Conservation (phyloP, 2,888 invertebrate genomes). For the Cephus spinipes region DNA sequence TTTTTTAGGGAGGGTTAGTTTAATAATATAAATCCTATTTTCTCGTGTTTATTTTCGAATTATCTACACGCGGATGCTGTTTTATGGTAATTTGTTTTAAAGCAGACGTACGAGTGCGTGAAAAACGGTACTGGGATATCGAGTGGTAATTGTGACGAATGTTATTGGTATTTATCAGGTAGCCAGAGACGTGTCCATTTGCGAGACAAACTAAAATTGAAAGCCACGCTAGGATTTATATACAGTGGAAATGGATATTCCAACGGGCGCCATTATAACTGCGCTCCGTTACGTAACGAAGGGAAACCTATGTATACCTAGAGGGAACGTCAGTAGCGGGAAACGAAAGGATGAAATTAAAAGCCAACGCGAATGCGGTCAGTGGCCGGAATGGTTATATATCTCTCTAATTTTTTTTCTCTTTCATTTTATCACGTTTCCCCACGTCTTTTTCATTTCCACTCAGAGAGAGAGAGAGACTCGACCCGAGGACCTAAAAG, state of each 20-base stretch:
- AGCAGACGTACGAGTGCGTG: not conserved
- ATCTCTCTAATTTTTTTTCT: not conserved
- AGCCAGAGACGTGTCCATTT: conserved; percentile 5
- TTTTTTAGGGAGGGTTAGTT: too few species aligned
- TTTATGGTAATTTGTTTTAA: not conserved
- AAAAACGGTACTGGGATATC: not conserved
- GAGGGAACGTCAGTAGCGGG: not conserved
- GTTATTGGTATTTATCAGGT: not conserved
- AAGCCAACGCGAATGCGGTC: conserved; percentile 3
- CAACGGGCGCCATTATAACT: not conserved
- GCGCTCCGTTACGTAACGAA: not conserved
- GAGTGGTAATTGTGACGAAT: conserved; percentile 6
- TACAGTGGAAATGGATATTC: conserved; percentile 5
- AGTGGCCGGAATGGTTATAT: not conserved
- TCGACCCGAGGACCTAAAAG: not conserved
- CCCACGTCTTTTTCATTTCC: not conserved
- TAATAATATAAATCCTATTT: not conserved
- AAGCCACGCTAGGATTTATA: conserved; percentile 3
- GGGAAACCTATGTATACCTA: not conserved
- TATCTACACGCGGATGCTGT: not conserved
- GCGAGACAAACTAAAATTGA: conserved; percentile 6
- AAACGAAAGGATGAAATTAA: not conserved
- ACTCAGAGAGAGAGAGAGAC: not conserved
- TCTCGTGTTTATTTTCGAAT: not conserved
- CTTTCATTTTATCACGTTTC: not conserved